Percentiles rank a stretch among this genome's conserved stretches.
phyloP scores from a whole-genome alignment of 1,140 invertebrate genomes.

The Xylocopa sonorina region DNA sequence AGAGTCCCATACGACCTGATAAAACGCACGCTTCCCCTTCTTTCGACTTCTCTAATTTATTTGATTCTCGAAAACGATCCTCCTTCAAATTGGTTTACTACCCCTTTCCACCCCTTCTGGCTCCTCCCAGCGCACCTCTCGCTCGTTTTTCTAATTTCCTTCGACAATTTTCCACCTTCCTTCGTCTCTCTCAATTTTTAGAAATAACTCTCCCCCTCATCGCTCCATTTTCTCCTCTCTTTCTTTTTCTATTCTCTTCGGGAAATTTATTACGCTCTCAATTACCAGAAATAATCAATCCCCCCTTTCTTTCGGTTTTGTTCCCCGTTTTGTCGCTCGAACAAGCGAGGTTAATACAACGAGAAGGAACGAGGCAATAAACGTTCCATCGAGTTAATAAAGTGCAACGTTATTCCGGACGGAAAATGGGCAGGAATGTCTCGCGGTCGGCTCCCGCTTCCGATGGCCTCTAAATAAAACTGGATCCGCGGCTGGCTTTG shows the following conservation, averaged over 20 bases:
- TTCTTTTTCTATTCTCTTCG: too few species aligned
- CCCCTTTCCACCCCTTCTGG: too few species aligned
- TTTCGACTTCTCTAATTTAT: not conserved
- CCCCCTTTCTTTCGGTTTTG: too few species aligned
- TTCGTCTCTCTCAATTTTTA: not conserved
- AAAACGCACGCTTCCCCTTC: not conserved
- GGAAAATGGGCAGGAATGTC: constrained; percentile 6
- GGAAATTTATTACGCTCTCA: too few species aligned
- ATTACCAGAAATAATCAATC: too few species aligned
- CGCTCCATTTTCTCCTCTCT: not conserved
- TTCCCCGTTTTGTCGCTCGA: too few species aligned
- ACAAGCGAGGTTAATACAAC: not conserved
- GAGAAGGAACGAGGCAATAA: not conserved
- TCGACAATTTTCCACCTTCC: not conserved
- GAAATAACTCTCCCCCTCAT: too few species aligned
- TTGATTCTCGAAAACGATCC: not conserved
- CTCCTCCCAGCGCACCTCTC: not conserved
- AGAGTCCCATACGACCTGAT: not conserved
- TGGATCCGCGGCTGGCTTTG: not conserved
- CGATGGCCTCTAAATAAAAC: not conserved
- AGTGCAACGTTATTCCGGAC: constrained; percentile 8
- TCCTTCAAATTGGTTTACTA: not conserved
- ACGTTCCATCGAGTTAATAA: too few species aligned
- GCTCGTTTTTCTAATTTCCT: not conserved
- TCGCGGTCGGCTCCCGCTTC: too few species aligned